Percentiles rank a stretch among this genome's conserved stretches.
Evolutionary conservation across 2,113 vertebrate genomes (phyloP).

Genomic region (Macaca mulatta): DNA sequence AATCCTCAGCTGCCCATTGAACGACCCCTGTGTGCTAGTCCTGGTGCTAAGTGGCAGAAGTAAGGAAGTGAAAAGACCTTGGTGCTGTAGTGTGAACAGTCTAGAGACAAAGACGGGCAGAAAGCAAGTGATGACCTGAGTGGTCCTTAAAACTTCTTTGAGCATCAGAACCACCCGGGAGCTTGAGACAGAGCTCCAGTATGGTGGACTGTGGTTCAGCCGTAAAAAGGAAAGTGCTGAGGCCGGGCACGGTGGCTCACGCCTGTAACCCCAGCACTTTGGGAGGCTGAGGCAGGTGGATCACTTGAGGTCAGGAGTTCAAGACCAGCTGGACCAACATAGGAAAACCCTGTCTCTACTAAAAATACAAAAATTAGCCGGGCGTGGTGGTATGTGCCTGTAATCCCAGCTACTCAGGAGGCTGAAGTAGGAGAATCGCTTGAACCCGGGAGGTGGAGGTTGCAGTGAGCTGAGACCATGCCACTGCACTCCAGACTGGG

Average conservation of each 20-base stretch:
- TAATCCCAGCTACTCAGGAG: no score
- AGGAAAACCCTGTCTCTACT: no score
- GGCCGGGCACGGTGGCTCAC: fast-evolving
- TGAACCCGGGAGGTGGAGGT: no score
- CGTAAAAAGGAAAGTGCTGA: no score
- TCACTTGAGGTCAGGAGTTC: no score
- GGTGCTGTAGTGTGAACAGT: fast-evolving
- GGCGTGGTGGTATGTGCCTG: fast-evolving
- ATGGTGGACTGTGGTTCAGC: fast-evolving
- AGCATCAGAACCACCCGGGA: not conserved
- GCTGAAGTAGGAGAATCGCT: no score
- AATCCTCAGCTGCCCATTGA: fast-evolving
- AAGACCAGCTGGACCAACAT: no score
- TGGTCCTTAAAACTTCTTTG: fast-evolving
- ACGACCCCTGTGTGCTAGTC: fast-evolving
- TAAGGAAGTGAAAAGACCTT: fast-evolving
- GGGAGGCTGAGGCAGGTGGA: no score
- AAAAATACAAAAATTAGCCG: no score
- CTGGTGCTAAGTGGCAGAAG: not conserved
- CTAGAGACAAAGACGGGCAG: not conserved
- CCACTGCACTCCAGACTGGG: no score
- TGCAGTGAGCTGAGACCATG: fast-evolving
- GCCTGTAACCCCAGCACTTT: no score
- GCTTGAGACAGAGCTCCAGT: not conserved
- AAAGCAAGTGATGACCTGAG: not conserved